Conservation (phyloP, 1,140 invertebrate genomes). For the Zaprionus gabonicus region DNA sequence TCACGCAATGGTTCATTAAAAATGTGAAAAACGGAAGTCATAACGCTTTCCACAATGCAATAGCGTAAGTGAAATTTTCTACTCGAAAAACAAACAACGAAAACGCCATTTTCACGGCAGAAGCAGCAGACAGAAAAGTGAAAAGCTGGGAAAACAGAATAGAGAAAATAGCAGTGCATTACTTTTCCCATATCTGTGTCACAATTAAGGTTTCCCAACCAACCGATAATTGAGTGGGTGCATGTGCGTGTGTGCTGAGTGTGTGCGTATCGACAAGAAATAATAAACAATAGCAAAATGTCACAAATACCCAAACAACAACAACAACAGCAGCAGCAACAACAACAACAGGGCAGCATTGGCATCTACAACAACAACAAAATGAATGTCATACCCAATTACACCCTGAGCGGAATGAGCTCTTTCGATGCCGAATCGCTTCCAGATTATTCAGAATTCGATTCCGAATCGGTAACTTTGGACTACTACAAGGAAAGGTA, state of each 20-base stretch:
- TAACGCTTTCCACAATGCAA: conserved; percentile 36
- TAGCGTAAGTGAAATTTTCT: conserved; percentile 58
- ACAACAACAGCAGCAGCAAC: conserved; percentile 41
- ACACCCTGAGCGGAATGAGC: conserved; percentile 85
- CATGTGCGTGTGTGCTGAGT: conserved; percentile 27
- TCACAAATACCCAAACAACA: conserved; percentile 50
- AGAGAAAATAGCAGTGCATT: conserved; percentile 71
- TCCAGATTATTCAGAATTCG: conserved; percentile 87
- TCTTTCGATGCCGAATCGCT: conserved; percentile 86
- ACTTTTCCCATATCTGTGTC: conserved; percentile 50
- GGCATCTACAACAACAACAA: conserved; percentile 65
- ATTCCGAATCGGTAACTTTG: conserved; percentile 85
- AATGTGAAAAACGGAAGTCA: conserved; percentile 49
- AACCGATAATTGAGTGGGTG: conserved; percentile 21
- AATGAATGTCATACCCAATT: conserved; percentile 71
- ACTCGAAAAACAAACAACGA: neutral
- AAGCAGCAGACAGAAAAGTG: conserved; percentile 49
- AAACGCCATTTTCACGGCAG: conserved; percentile 41
- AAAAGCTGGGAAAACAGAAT: conserved; percentile 73
- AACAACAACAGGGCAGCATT: conserved; percentile 65
- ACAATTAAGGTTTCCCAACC: conserved; percentile 43
- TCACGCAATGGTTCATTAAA: conserved; percentile 28
- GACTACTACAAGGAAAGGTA: conserved; percentile 86
- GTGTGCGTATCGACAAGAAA: conserved; percentile 39
- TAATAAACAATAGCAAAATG: conserved; percentile 51